phyloP scores from a whole-genome alignment of 1,140 invertebrate genomes.

The Plectrocnemia conspersa region DNA sequence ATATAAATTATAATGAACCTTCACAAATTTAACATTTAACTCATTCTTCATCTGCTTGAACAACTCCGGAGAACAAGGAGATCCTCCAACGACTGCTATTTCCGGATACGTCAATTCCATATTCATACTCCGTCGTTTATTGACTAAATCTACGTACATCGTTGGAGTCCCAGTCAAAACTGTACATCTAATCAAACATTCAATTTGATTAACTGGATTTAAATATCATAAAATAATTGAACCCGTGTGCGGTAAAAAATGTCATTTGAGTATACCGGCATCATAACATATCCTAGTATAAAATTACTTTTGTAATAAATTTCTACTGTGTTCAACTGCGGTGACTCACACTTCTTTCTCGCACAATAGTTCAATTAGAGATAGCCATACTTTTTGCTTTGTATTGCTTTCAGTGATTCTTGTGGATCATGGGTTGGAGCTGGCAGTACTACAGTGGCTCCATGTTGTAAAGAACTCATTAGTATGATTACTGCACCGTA shows the following conservation, averaged over 20 bases:
- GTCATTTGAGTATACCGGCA: too few species aligned
- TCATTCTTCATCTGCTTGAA: conserved; percentile 58
- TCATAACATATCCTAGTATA: too few species aligned
- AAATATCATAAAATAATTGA: too few species aligned
- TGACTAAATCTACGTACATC: conserved; percentile 88
- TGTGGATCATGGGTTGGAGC: conserved; percentile 63
- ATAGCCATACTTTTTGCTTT: too few species aligned
- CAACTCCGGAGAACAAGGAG: conserved; percentile 68
- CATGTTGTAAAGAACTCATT: conserved; percentile 58
- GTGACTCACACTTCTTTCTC: too few species aligned
- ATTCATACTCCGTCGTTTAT: conserved; percentile 50
- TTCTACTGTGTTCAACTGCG: too few species aligned
- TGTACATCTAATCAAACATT: conserved; percentile 60
- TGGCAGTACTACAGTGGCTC: conserved; percentile 68
- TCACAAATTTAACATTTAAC: conserved; percentile 5
- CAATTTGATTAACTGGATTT: too few species aligned
- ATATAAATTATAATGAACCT: conserved; percentile 6
- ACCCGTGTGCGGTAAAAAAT: too few species aligned
- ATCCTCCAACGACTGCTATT: conserved; percentile 68
- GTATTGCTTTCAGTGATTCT: conserved; percentile 61
- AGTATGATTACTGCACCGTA: conserved; percentile 75
- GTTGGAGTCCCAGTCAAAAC: conserved; percentile 89
- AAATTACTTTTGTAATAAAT: too few species aligned
- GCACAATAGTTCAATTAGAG: too few species aligned
- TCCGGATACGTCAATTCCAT: conserved; percentile 44